Base-by-base conservation (phyloP, 2,888 invertebrate species). In the Celastrina argiolus region DNA sequence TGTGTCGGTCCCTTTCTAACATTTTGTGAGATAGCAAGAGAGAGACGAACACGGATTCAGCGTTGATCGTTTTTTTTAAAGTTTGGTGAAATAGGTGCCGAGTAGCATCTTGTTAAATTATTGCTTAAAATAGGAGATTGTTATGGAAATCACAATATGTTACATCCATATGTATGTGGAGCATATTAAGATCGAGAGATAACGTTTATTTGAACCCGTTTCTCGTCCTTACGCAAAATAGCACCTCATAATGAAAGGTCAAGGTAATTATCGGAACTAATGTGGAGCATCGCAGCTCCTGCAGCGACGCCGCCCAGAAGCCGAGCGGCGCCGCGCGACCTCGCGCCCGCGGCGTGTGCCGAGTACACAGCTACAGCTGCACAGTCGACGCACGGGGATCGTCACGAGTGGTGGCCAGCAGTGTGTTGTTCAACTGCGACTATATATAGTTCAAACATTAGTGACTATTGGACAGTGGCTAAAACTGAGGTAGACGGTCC, bases 141-240 rank as follows among this genome's bases (percentile, higher is more conserved):
- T 12, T 1, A 8, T 1, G 5, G 14, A 26, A 6, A 3, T 22
- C 2, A 26, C 51, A 22, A 51, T 51, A 51, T 10, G 51, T 51
- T 51, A 51, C 31, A 31, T 58, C 14, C 28, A 58, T 58, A 58
- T 58, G 28, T 58, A 58, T 58, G 58, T 10, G 16, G 6, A 16
- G 7, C 31, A 1, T 56, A 51, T 51, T 51, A 26, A 51, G 51
- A 51, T 51, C 22, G 5, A 51, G 10, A 26, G 22, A 51, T 51
- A 51, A 51, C 31, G 18, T 7, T 16, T n/a, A n/a, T n/a, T 8
- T n/a, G n/a, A 16, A 58, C 58, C n/a, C 58, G 58, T 58, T 58
- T 58, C 1, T n/a, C 58, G 31, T 58, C 58, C 58, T 28, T 10
- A 31, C n/a, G 7, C 31, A 31, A 31, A n/a, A 31, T 31, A 31